These are phyloP conservation scores for Smithornis capensis DNA, from an alignment of 2,113 vertebrate genomes.

Conservation along the genomic window DNA sequence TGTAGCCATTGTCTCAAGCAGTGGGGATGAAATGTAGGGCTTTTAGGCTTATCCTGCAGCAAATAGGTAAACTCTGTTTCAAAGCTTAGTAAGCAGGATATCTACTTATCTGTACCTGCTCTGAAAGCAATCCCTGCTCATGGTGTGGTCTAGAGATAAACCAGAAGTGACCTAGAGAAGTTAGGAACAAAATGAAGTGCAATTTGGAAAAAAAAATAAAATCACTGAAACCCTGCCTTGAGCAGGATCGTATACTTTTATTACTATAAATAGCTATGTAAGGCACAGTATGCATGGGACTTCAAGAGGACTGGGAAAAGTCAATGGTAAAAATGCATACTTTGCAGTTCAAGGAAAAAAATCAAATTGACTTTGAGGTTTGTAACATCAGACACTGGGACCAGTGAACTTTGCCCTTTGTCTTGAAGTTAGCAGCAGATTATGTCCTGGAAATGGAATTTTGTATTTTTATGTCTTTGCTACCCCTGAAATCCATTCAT, in stretches of 20 bases:
- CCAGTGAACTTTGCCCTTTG: not conserved
- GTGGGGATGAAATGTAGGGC: not conserved
- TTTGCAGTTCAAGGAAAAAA: not conserved
- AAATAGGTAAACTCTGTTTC: not conserved
- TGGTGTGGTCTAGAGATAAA: not conserved
- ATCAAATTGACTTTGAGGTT: not conserved
- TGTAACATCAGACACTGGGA: not conserved
- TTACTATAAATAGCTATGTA: not conserved
- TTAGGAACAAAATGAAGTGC: not conserved
- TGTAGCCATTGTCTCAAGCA: not conserved
- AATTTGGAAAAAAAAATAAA: not conserved
- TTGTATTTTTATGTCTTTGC: not conserved
- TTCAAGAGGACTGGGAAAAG: not conserved
- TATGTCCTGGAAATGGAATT: not conserved
- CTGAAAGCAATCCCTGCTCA: not conserved
- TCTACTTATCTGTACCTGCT: not conserved
- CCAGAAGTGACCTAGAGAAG: not conserved
- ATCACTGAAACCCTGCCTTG: rapidly evolving
- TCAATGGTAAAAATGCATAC: not conserved
- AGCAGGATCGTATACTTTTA: not conserved
- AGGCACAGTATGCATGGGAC: not conserved
- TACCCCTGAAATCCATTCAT: not conserved
- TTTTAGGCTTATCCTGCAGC: not conserved
- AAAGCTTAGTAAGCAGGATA: not conserved
- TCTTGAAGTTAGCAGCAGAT: not conserved